Percentiles rank a stretch among this genome's conserved stretches.
Conservation (phyloP, 2,888 invertebrate genomes). For the Hirudinaria manillensis region DNA sequence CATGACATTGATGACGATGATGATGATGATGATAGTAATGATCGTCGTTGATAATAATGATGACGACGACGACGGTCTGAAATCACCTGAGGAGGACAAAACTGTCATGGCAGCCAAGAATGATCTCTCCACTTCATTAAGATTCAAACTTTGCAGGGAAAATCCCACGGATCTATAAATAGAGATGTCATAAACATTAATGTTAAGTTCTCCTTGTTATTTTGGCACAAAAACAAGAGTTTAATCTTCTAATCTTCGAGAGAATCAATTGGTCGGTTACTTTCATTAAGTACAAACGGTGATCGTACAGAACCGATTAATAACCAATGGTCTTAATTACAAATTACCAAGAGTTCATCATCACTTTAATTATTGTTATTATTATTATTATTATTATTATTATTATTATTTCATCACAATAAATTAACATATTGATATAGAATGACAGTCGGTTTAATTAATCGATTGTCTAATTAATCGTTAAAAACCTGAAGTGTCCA, state of each 20-base stretch:
- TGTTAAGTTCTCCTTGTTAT: neutral
- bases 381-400: neutral
- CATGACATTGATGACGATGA: neutral
- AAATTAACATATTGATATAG: too few relatives aligned
- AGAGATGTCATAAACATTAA: too few relatives aligned
- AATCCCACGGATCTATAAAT: conserved; percentile 42
- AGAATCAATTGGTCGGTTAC: too few relatives aligned
- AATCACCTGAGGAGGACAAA: conserved; percentile 34
- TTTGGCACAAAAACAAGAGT: neutral
- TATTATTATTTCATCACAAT: neutral
- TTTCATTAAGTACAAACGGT: too few relatives aligned
- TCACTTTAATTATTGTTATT: neutral
- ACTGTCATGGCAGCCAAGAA: conserved; percentile 43
- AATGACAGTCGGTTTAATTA: neutral
- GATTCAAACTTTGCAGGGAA: conserved; percentile 42
- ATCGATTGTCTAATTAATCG: neutral
- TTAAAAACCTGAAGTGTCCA: conserved; percentile 42
- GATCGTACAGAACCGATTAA: too few relatives aligned
- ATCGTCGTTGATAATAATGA: neutral
- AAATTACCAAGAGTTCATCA: too few relatives aligned
- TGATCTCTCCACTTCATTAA: conserved; percentile 45
- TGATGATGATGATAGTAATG: neutral
- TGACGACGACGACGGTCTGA: neutral
- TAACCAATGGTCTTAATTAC: too few relatives aligned
- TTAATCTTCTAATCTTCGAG: too few relatives aligned